Conservation (phyloP, 92 coral and sea anemone species). For the Porites cylindrica region DNA sequence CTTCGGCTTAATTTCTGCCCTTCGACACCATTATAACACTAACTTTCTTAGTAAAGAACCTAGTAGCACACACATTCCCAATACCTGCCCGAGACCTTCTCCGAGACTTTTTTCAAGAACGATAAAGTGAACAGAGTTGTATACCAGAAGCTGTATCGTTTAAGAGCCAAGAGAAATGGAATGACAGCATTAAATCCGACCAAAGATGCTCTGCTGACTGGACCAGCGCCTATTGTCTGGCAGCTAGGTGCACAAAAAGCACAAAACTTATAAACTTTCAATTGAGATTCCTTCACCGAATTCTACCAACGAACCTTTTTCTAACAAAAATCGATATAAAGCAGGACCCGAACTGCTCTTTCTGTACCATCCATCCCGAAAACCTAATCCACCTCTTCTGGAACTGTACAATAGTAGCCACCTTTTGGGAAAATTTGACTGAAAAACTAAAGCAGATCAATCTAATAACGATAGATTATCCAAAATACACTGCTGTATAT, state of each 20-base stretch:
- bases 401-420: not conserved
- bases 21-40: not conserved
- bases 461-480: not conserved
- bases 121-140: not conserved
- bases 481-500: not conserved
- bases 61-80: not conserved
- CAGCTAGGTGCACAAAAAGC: constrained; percentile 5
- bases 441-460: not conserved
- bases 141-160: not conserved
- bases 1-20: not conserved
- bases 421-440: not conserved
- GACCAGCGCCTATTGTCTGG: constrained; percentile 3
- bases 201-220: not conserved
- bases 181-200: not conserved
- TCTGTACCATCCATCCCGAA: not conserved
- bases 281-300: not conserved
- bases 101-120: not conserved
- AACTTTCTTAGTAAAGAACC: not conserved
- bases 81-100: not conserved
- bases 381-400: not conserved
- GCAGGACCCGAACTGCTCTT: not conserved
- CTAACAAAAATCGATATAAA: constrained; percentile 3
- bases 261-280: not conserved
- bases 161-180: constrained; percentile 9
- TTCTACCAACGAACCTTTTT: not conserved